Percentiles rank a stretch among this genome's conserved stretches.
Evolutionary conservation across 2,888 invertebrate genomes (phyloP).

Genomic region (Therioaphis trifolii): DNA sequence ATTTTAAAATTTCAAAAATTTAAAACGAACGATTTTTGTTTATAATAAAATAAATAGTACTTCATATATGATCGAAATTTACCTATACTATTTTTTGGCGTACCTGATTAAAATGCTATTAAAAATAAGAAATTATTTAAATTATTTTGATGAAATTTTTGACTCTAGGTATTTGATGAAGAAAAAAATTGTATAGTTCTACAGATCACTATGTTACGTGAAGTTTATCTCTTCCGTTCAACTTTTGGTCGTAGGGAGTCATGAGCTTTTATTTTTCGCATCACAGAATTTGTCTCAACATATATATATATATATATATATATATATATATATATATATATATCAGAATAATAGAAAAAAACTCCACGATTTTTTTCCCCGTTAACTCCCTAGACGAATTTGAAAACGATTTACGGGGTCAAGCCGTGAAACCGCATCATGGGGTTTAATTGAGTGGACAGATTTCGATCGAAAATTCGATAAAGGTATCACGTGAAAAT

Average conservation of each 20-base stretch:
- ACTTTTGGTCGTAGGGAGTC: not conserved
- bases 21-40: too few species aligned
- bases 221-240: not conserved
- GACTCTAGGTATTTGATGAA: too few species aligned
- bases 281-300: conserved; percentile 22
- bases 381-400: conserved; percentile 12
- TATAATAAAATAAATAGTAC: too few species aligned
- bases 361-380: not conserved
- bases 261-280: conserved; percentile 20
- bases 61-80: too few species aligned
- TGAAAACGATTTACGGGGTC: conserved; percentile 45
- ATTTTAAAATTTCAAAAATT: too few species aligned
- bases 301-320: too few species aligned
- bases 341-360: not conserved
- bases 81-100: too few species aligned
- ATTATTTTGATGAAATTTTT: too few species aligned
- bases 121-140: too few species aligned
- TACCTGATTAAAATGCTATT: too few species aligned
- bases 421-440: conserved; percentile 32
- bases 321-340: not conserved
- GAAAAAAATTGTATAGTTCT: too few species aligned
- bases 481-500: not conserved
- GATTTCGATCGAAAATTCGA: conserved; percentile 17
- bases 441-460: conserved; percentile 34
- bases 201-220: too few species aligned